phyloP scores from a whole-genome alignment of 2,113 vertebrate species.

The Tychaedon coryphoeus region DNA sequence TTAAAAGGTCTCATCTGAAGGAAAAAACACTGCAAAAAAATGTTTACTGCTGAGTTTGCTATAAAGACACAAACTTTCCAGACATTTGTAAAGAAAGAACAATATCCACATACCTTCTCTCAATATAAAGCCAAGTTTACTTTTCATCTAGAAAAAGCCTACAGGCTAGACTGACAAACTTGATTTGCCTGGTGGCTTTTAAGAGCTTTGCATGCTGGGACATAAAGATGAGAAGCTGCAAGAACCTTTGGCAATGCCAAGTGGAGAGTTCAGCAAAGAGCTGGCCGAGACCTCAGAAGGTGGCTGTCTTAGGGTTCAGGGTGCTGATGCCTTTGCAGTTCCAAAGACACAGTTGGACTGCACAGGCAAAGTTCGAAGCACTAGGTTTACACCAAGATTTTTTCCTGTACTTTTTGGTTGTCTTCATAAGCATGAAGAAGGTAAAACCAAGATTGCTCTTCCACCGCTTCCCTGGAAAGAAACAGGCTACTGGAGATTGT shows the following conservation, averaged over 20 bases:
- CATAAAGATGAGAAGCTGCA: neutral
- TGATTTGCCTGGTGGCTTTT: neutral
- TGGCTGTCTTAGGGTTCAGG: neutral
- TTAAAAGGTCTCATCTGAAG: neutral
- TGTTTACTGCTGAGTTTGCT: neutral
- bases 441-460: neutral
- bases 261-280: neutral
- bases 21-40: neutral
- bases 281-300: neutral
- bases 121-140: neutral
- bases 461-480: neutral
- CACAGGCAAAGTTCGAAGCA: neutral
- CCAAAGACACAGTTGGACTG: neutral
- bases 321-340: neutral
- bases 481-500: neutral
- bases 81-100: neutral
- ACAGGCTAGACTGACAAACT: neutral
- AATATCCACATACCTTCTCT: neutral
- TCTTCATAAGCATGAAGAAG: neutral
- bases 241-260: neutral
- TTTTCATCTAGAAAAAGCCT: neutral
- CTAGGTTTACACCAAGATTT: neutral
- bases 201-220: neutral
- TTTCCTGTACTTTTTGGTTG: neutral
- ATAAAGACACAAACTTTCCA: neutral